Evolutionary conservation across 2,797 vertebrate species (phyloP).

Genomic region (Liasis olivaceus): DNA sequence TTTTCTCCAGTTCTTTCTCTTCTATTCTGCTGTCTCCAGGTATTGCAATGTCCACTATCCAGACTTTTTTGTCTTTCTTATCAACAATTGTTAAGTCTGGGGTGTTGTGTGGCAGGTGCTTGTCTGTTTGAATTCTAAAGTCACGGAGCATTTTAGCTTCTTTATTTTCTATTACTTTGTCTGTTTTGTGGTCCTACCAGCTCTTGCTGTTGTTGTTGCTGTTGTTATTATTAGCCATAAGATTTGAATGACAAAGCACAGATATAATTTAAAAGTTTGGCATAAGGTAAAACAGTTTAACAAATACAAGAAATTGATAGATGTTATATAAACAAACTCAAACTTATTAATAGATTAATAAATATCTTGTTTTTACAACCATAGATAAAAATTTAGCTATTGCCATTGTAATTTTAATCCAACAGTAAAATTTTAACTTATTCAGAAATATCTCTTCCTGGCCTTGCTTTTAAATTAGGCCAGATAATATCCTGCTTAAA

Average conservation of each 20-base stretch:
- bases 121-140: no score
- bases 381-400: not conserved
- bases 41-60: no score
- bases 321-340: not conserved
- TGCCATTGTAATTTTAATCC: not conserved
- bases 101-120: no score
- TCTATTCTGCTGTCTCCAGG: no score
- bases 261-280: not conserved
- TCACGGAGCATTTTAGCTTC: no score
- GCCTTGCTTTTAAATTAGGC: not conserved
- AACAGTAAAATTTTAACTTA: not conserved
- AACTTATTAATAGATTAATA: not conserved
- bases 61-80: no score
- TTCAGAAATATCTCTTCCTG: not conserved
- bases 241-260: not conserved
- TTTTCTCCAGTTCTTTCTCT: no score
- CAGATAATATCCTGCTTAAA: not conserved
- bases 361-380: not conserved
- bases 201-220: no score
- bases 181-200: no score
- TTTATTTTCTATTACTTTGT: no score
- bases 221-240: not conserved
- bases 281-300: not conserved
- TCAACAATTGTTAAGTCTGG: no score
- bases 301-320: not conserved